A percentile compares a stretch with the other conserved stretches of the same genome.
phyloP scores from a whole-genome alignment of 1,140 invertebrate genomes.

The Neuroterus valhalla region DNA sequence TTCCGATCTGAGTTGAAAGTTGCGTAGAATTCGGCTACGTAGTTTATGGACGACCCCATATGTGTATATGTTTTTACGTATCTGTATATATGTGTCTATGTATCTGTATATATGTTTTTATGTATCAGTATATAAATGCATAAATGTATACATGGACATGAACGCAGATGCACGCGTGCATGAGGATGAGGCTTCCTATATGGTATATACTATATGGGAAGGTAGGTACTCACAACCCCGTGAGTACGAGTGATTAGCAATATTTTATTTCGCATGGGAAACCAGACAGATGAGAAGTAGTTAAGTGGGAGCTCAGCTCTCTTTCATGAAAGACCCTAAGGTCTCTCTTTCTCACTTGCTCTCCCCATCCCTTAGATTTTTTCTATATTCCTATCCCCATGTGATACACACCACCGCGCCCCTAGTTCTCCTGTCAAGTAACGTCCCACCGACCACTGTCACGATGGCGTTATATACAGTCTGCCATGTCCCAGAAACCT shows the following conservation, averaged over 20 bases:
- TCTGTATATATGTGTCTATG: slow-evolving; percentile 6
- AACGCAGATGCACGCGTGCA: slow-evolving; percentile 52
- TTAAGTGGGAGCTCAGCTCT: slow-evolving; percentile 74
- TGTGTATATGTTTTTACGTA: too few relatives aligned
- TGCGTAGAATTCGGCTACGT: too few relatives aligned
- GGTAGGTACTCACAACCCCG: slow-evolving; percentile 70
- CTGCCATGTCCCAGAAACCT: slow-evolving; percentile 39
- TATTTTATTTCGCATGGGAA: slow-evolving; percentile 77
- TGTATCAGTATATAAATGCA: slow-evolving; percentile 58
- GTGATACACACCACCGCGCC: slow-evolving; percentile 25
- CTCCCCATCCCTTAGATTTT: slow-evolving; percentile 41
- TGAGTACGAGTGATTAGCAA: slow-evolving; percentile 73
- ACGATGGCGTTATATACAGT: slow-evolving; percentile 60
- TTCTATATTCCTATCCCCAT: not conserved
- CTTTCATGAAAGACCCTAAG: slow-evolving; percentile 68
- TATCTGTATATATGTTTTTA: not conserved
- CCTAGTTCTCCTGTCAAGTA: slow-evolving; percentile 39
- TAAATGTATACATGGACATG: slow-evolving; percentile 45
- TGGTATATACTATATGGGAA: too few relatives aligned
- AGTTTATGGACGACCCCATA: too few relatives aligned
- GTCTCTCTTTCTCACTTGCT: slow-evolving; percentile 41
- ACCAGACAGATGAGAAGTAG: slow-evolving; percentile 75
- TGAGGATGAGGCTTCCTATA: slow-evolving; percentile 47
- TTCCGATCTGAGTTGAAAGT: too few relatives aligned
- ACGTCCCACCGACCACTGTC: slow-evolving; percentile 52